phyloP scores from a whole-genome alignment of 2,113 vertebrate species.

The Panthera uncia region DNA sequence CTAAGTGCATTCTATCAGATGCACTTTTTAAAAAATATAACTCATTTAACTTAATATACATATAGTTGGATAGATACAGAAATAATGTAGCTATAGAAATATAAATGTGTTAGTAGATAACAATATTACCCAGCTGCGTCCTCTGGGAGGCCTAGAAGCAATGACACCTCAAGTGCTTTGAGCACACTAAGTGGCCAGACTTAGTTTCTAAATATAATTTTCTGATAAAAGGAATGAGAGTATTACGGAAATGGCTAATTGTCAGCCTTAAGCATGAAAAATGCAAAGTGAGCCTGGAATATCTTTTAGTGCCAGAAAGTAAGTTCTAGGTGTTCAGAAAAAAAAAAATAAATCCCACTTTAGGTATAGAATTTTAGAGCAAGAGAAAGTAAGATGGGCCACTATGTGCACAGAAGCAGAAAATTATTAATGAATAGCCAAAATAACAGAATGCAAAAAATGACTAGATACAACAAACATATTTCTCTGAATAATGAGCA shows the following conservation, averaged over 20 bases:
- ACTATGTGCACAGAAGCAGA: accelerated
- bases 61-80: not conserved
- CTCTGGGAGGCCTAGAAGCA: not conserved
- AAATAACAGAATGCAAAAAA: not conserved
- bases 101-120: not conserved
- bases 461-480: not conserved
- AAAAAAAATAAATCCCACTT: not conserved
- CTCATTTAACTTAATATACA: not conserved
- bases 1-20: not conserved
- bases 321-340: not conserved
- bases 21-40: not conserved
- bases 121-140: not conserved
- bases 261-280: not conserved
- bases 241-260: not conserved
- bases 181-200: not conserved
- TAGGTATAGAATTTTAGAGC: not conserved
- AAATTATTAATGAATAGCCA: not conserved
- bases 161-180: not conserved
- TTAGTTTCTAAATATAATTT: not conserved
- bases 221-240: not conserved
- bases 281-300: not conserved
- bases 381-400: not conserved
- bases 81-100: not conserved
- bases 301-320: not conserved
- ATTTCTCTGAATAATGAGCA: not conserved